Base-by-base conservation (phyloP, 2,888 invertebrate genomes). In the Panopea generosa region DNA sequence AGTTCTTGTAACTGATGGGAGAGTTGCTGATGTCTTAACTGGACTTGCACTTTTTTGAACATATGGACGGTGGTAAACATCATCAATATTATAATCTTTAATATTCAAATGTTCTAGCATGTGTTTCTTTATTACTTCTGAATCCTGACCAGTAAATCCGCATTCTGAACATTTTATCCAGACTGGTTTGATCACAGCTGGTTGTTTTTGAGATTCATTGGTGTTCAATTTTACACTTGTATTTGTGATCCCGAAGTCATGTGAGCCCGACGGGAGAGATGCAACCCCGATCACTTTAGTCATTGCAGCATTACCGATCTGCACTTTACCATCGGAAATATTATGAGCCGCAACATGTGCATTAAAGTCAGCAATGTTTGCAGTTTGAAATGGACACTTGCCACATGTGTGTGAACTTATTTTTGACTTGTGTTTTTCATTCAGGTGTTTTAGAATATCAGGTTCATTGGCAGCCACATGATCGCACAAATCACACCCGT, bases 141-240 rank as follows among this genome's bases (percentile, higher is more conserved):
- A 82, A 27, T 86, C 84, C 20, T 82, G 77, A 9, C 89, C 87
- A 3, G 87, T 86, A 77, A 89, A 91, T 11, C 92, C 91, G 85
- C 92, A 92, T 65, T 88, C 91, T 0, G 91, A 86, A 71, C 91
- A 92, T 70, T 90, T 90, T 27, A 91, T 84, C 62, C 87, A 84
- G 9, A 90, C 77, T 55, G 79, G 77, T 56, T 82, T 79, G 20
- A 84, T 74, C 3, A 80, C 59, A 26, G 72, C 66, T 2, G 81
- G 67, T 49, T 79, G 69, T 16, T 59, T 26, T 6, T 61, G 40
- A 20, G 53, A 47, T 16, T 22, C 62, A 3, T 67, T 67, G n/a
- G 62, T 16, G 11, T 38, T 33, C 18, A 74, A 45, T 50, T 59
- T 72, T 4, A 70, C 56, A 22, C 50, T 63, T 3, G 69, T 69